Base-by-base conservation (phyloP, 2,888 invertebrate genomes). In the Drosophila cognata region DNA sequence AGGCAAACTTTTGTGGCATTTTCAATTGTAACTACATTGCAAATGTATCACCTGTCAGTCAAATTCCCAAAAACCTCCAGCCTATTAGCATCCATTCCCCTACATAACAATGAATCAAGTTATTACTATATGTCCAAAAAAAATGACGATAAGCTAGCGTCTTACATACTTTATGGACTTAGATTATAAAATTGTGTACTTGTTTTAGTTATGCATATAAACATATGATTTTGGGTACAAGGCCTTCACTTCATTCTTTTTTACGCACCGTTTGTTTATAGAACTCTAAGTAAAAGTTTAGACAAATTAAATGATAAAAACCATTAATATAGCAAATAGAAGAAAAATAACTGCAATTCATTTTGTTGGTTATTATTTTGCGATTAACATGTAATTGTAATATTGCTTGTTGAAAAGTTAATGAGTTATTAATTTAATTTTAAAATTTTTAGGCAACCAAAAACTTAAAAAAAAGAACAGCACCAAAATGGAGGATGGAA, bases 401-500 rank as follows among this genome's bases (percentile, higher is more conserved):
- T 2, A 46, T 25, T 25, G 21, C 7, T 46, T 46, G 2, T 46
- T 16, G 7, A 25, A 25, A 46, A 1, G 25, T 4, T 8, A 25
- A 46, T 46, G 46, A 46, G 16, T 25, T 25, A 25, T 25, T 36
- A 35, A 35, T 41, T 18, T 56, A 31, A 29, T 51, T 38, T 46
- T 61, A 28, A 57, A 18, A 25, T 28, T 67, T 60, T 18, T 60
- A 79, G 79, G 62, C 46, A 61, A 43, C 67, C 28, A 21, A 31
- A 52, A 25, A 29, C 16, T 46, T 25, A 6, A n/a, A 25, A 46
- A 52, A 52, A 60, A 25, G n/a, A 29, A 25, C 28, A 16, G 8
- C 21, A 21, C 6, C 13, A 76, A 64, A 18, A 78, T 78, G 78
- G 78, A 78, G 43, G 55, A 71, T 41, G 76, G 41, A 53, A 79